Conservation (phyloP, 2,888 invertebrate species). For the Lysandra coridon region DNA sequence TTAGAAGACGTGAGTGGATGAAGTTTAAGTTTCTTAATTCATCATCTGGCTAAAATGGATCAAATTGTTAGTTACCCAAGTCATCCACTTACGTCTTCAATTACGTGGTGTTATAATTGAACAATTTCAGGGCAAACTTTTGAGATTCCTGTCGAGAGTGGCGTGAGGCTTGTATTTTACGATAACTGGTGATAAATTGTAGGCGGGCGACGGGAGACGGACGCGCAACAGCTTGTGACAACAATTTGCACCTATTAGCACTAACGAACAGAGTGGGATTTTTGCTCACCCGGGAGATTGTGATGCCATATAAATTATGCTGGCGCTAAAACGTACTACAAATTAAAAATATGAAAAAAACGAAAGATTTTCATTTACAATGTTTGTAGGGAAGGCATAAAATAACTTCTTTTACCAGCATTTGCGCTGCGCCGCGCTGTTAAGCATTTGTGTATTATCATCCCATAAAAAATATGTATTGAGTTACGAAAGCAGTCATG, state of each 20-base stretch:
- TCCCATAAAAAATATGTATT: no score
- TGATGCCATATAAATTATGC: background rate
- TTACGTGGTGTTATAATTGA: background rate
- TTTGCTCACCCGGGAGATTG: background rate
- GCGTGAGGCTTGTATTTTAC: slow-evolving; percentile 16
- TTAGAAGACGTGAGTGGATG: no score
- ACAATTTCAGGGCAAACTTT: background rate
- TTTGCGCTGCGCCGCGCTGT: no score
- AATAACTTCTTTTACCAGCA: no score
- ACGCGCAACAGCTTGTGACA: slow-evolving; percentile 15
- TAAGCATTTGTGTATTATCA: no score
- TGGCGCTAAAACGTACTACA: background rate
- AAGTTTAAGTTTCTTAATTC: no score
- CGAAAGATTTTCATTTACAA: background rate
- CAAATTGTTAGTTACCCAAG: no score
- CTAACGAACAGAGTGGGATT: slow-evolving; percentile 25
- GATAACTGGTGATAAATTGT: slow-evolving; percentile 24
- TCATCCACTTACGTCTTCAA: background rate
- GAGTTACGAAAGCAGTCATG: no score
- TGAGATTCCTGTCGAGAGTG: background rate
- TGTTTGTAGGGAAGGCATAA: background rate
- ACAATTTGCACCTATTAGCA: slow-evolving; percentile 29
- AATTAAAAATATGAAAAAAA: background rate
- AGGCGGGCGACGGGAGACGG: slow-evolving; percentile 1
- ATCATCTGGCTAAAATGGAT: no score